Evolutionary conservation across 2,888 invertebrate genomes (phyloP).

Genomic region (Agonopterix subpropinquella): DNA sequence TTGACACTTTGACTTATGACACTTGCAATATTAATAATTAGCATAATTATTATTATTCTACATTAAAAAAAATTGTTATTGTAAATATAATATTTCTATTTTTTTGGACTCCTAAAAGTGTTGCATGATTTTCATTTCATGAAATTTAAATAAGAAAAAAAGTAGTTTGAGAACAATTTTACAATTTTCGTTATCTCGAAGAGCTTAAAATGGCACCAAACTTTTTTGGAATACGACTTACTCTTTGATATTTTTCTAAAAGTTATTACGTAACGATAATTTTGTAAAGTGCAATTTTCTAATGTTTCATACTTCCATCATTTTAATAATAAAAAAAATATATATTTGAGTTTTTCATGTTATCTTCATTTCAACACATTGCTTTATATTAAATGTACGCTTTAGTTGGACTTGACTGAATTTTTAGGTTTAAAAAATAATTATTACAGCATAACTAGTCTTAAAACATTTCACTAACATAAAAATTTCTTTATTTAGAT

Average conservation of each 20-base stretch:
- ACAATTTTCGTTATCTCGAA: slow-evolving; percentile 18
- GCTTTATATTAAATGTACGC: slow-evolving; percentile 24
- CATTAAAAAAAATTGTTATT: slow-evolving; percentile 36
- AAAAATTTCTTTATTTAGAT: slow-evolving; percentile 19
- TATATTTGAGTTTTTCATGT: neutral
- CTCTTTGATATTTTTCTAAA: slow-evolving; percentile 26
- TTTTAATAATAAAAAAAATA: neutral
- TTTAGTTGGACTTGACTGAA: slow-evolving; percentile 57
- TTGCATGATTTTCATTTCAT: slow-evolving; percentile 27
- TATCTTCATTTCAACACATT: neutral
- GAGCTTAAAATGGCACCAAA: slow-evolving; percentile 44
- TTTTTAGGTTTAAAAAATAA: slow-evolving; percentile 45
- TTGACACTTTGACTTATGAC: slow-evolving; percentile 45
- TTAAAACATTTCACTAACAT: slow-evolving; percentile 28
- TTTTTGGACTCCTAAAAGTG: slow-evolving; percentile 22
- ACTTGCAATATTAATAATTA: slow-evolving; percentile 60
- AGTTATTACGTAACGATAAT: neutral
- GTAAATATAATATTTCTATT: slow-evolving; percentile 43
- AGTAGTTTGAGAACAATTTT: slow-evolving; percentile 8
- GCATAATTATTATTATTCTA: slow-evolving; percentile 23
- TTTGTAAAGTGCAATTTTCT: slow-evolving; percentile 1
- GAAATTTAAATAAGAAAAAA: neutral
- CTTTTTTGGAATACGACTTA: slow-evolving; percentile 9
- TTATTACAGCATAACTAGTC: slow-evolving; percentile 37
- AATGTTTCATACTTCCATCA: neutral